These are phyloP conservation scores for Andrena chrysosceles DNA, from an alignment of 2,888 invertebrate genomes.

Conservation along the genomic window DNA sequence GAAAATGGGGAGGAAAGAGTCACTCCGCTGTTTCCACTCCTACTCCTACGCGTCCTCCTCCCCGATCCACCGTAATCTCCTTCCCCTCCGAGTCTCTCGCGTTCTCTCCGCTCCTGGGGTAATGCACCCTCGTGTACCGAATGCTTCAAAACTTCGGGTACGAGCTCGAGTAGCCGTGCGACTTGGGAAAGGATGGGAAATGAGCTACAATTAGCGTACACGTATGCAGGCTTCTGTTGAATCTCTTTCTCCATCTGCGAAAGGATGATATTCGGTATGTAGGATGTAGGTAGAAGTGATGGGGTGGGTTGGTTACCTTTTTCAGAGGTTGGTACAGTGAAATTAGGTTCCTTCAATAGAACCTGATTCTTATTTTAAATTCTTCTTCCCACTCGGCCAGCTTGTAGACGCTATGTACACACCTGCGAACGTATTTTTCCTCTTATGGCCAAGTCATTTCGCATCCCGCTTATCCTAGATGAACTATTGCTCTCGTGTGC, in stretches of 20 bases:
- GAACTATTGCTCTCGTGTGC: conserved; percentile 52
- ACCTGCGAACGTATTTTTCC: conserved; percentile 41
- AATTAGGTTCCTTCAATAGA: too few relatives aligned
- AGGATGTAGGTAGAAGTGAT: not conserved
- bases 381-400: too few relatives aligned
- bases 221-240: too few relatives aligned
- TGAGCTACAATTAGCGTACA: too few relatives aligned
- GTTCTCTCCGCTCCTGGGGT: conserved; percentile 7
- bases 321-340: too few relatives aligned
- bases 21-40: conserved; percentile 30
- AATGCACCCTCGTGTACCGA: not conserved
- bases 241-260: too few relatives aligned
- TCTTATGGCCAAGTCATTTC: conserved; percentile 49
- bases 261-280: too few relatives aligned
- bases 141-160: not conserved
- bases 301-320: too few relatives aligned
- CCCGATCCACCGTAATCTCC: conserved; percentile 49
- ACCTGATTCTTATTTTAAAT: too few relatives aligned
- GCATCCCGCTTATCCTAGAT: conserved; percentile 53
- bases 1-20: conserved; percentile 27
- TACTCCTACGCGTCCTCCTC: conserved; percentile 29
- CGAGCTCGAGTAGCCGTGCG: not conserved
- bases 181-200: not conserved
- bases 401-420: conserved; percentile 13
- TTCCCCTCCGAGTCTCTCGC: conserved; percentile 34